These are phyloP conservation scores for Platycheirus albimanus DNA, from an alignment of 2,888 invertebrate species.

Conservation along the genomic window DNA sequence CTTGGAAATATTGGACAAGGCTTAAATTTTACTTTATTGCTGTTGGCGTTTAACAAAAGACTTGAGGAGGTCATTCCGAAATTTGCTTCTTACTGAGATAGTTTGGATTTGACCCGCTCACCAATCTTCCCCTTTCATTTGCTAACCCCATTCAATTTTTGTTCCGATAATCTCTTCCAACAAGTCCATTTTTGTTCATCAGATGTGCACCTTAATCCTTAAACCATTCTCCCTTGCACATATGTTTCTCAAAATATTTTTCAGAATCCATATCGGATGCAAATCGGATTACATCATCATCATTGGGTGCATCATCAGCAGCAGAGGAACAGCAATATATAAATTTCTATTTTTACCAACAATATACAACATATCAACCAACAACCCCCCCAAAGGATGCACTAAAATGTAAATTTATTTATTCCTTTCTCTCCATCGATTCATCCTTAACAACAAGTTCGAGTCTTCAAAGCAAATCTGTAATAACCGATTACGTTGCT, in stretches of 20 bases:
- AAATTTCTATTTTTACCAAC: too few relatives aligned
- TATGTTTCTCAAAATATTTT: slow-evolving; percentile 19
- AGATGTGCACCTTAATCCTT: background rate
- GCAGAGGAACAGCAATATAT: too few relatives aligned
- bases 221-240: slow-evolving; percentile 1
- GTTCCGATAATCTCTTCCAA: background rate
- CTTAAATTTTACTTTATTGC: too few relatives aligned
- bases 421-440: slow-evolving; percentile 16
- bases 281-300: slow-evolving; percentile 60
- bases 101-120: too few relatives aligned
- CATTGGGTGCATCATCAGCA: slow-evolving; percentile 21
- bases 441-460: slow-evolving; percentile 16
- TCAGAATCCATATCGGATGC: slow-evolving; percentile 35
- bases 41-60: too few relatives aligned
- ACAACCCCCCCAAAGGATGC: slow-evolving; percentile 11
- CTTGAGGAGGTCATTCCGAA: too few relatives aligned
- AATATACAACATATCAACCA: background rate
- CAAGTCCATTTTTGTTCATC: background rate
- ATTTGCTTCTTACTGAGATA: too few relatives aligned
- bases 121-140: too few relatives aligned
- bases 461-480: slow-evolving; percentile 37
- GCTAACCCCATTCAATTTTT: background rate
- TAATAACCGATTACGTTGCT: slow-evolving; percentile 22
- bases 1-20: too few relatives aligned
- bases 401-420: slow-evolving; percentile 45